A percentile compares a stretch with the other conserved stretches of the same genome.
phyloP scores from a whole-genome alignment of 1,140 invertebrate genomes.

The Microplitis mediator region DNA sequence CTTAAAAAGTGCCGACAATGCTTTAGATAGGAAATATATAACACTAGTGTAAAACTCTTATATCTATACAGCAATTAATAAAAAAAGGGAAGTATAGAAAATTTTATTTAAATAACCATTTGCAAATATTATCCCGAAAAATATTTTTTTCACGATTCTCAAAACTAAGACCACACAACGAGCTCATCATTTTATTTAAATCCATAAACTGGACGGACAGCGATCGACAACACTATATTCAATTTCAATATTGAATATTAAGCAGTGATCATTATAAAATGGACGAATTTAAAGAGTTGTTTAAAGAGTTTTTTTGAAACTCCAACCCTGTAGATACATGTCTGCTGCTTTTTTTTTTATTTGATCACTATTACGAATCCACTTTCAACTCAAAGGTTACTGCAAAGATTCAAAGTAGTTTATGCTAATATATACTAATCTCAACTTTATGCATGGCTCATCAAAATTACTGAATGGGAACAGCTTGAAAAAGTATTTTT shows the following conservation, averaged over 20 bases:
- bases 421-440: no score
- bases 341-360: neutral
- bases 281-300: slow-evolving; percentile 13
- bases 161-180: slow-evolving; percentile 46
- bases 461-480: no score
- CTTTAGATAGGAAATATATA: no score
- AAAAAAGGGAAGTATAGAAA: no score
- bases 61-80: no score
- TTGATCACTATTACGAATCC: no score
- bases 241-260: slow-evolving; percentile 52
- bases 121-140: neutral
- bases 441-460: no score
- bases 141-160: slow-evolving; percentile 13
- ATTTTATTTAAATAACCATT: neutral
- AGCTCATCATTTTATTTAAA: slow-evolving; percentile 39
- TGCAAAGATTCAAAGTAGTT: no score
- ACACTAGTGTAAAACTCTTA: no score
- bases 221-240: slow-evolving; percentile 49
- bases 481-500: no score
- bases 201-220: slow-evolving; percentile 42
- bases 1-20: no score
- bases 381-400: no score
- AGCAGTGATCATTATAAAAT: slow-evolving; percentile 29
- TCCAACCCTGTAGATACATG: neutral
- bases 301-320: neutral